phyloP scores from a whole-genome alignment of 2,888 invertebrate genomes.

The Sphaeridia pumilis region DNA sequence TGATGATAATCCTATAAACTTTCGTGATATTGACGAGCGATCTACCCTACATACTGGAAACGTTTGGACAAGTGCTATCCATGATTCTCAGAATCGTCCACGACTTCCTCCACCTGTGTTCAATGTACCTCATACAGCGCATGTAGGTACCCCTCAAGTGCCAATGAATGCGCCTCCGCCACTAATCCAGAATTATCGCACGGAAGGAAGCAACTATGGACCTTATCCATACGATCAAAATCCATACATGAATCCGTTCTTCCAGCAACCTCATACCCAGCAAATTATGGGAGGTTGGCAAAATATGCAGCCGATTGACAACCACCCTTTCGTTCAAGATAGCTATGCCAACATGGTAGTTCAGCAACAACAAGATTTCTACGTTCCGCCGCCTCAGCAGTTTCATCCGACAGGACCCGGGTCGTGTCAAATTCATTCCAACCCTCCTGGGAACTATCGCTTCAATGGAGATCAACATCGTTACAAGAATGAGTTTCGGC shows the following conservation, averaged over 20 bases:
- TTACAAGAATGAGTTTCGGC: neutral
- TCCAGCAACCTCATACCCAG: neutral
- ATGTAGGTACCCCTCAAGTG: neutral
- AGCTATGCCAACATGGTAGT: neutral
- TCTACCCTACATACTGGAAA: too few species aligned
- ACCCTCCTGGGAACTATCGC: neutral
- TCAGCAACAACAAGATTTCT: neutral
- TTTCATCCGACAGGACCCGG: neutral
- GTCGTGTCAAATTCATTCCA: neutral
- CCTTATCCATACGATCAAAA: neutral
- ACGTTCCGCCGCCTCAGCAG: neutral
- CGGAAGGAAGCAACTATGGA: neutral
- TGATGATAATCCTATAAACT: neutral
- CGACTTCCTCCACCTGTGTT: neutral
- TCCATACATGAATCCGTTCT: neutral
- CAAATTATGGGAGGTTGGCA: neutral
- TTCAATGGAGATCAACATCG: neutral
- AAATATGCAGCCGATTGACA: neutral
- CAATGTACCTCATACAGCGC: neutral
- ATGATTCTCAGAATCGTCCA: neutral
- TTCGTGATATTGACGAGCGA: neutral
- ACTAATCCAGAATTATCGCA: too few species aligned
- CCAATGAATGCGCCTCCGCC: neutral
- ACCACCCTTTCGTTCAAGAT: neutral
- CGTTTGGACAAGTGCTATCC: too few species aligned